These are phyloP conservation scores for Lycaon pictus DNA, from an alignment of 2,113 vertebrate genomes.

Conservation along the genomic window DNA sequence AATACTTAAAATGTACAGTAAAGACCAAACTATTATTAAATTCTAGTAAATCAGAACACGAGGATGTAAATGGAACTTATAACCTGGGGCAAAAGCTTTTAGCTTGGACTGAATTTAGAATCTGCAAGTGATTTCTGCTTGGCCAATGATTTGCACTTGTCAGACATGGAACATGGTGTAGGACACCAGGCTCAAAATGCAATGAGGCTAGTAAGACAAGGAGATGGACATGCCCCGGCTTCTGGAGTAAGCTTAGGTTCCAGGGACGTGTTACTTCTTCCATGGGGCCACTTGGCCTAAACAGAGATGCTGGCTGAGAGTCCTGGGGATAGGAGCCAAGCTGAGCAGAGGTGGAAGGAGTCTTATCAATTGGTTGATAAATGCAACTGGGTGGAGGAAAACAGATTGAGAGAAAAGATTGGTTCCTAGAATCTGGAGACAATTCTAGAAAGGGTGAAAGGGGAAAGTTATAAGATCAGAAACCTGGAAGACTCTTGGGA, in stretches of 20 bases:
- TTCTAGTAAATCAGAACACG: conserved; percentile 15
- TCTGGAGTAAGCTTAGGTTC: not conserved
- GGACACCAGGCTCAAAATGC: not conserved
- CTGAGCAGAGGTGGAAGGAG: not conserved
- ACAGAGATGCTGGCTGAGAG: not conserved
- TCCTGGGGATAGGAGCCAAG: not conserved
- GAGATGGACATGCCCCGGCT: not conserved
- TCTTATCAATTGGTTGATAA: not conserved
- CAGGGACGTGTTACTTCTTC: not conserved
- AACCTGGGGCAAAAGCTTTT: not conserved
- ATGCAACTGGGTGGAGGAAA: not conserved
- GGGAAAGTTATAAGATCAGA: not conserved
- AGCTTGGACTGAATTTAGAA: not conserved
- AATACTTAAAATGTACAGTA: not conserved
- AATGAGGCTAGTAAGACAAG: not conserved
- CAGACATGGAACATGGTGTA: not conserved
- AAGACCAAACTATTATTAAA: not conserved
- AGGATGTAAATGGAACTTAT: not conserved
- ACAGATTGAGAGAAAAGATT: not conserved
- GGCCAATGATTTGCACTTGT: not conserved
- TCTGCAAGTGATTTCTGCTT: not conserved
- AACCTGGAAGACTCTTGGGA: not conserved
- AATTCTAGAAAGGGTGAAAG: not conserved
- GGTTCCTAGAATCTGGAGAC: not conserved
- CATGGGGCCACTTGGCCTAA: rapidly evolving